Conservation (phyloP, 2,888 invertebrate genomes). For the Vanessa cardui region DNA sequence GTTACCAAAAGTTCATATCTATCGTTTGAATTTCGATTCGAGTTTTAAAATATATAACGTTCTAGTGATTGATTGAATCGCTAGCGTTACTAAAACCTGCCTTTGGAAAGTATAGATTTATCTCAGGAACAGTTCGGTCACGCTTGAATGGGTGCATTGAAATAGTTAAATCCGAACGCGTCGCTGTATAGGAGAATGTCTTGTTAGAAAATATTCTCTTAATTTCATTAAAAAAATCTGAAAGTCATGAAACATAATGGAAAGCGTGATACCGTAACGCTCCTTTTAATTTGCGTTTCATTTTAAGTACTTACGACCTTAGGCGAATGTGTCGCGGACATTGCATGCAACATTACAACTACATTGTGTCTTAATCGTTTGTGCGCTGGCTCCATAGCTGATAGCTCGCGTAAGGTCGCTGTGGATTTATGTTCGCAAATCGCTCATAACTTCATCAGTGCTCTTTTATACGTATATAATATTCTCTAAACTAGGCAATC, state of each 20-base stretch:
- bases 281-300: slow-evolving; percentile 22
- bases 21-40: slow-evolving; percentile 32
- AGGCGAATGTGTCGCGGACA: slow-evolving; percentile 15
- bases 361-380: slow-evolving; percentile 51
- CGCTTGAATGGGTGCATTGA: slow-evolving; percentile 5
- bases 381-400: slow-evolving; percentile 20
- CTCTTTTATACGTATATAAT: slow-evolving; percentile 8
- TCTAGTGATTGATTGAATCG: slow-evolving; percentile 31
- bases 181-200: background rate
- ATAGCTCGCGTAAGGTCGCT: slow-evolving; percentile 10
- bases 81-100: background rate
- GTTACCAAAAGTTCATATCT: slow-evolving; percentile 38
- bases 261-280: slow-evolving; percentile 12
- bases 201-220: background rate
- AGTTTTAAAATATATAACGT: slow-evolving; percentile 34
- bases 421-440: background rate
- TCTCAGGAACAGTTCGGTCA: slow-evolving; percentile 2
- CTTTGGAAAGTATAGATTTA: slow-evolving; percentile 1
- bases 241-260: slow-evolving; percentile 18
- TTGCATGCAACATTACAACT: slow-evolving; percentile 37
- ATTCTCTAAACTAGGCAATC: slow-evolving; percentile 19
- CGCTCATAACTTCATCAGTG: slow-evolving; percentile 10
- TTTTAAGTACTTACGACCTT: slow-evolving; percentile 16
- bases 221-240: slow-evolving; percentile 15
- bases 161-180: slow-evolving; percentile 3